These are phyloP conservation scores for Eilema griseolum DNA, from an alignment of 2,888 invertebrate species.

Conservation along the genomic window DNA sequence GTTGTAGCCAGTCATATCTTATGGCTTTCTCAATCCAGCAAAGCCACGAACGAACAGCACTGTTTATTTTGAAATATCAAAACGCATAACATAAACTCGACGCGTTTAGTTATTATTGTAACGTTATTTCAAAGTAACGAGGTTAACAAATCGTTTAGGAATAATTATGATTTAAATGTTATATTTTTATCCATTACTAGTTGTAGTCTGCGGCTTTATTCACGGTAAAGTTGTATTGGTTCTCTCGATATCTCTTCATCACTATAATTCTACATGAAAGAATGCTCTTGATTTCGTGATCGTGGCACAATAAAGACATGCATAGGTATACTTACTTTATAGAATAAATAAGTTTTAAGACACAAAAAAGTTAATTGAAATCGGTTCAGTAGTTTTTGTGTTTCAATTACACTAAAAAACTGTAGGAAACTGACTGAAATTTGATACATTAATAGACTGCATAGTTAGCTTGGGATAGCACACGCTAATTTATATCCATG, in stretches of 20 bases:
- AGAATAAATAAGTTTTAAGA: not conserved
- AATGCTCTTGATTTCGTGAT: no score
- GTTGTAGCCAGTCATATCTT: not conserved
- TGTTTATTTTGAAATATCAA: slow-evolving; percentile 43
- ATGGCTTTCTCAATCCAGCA: not conserved
- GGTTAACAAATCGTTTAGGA: slow-evolving; percentile 5
- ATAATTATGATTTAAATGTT: slow-evolving; percentile 10
- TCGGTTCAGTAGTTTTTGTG: not conserved
- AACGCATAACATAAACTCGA: slow-evolving; percentile 23
- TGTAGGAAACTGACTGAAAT: not conserved
- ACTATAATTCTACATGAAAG: no score
- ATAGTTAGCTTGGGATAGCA: not conserved
- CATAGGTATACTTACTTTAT: no score
- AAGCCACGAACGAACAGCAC: not conserved
- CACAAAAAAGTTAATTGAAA: not conserved
- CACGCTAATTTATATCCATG: not conserved
- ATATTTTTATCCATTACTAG: slow-evolving; percentile 15
- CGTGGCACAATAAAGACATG: no score
- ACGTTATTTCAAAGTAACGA: slow-evolving; percentile 3
- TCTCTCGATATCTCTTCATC: no score
- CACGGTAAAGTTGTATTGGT: no score
- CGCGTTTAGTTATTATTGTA: slow-evolving; percentile 5
- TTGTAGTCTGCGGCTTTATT: not conserved
- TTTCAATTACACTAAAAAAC: not conserved
- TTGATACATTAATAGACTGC: not conserved